These are phyloP conservation scores for Troides helena DNA, from an alignment of 2,888 invertebrate species.

Conservation along the genomic window DNA sequence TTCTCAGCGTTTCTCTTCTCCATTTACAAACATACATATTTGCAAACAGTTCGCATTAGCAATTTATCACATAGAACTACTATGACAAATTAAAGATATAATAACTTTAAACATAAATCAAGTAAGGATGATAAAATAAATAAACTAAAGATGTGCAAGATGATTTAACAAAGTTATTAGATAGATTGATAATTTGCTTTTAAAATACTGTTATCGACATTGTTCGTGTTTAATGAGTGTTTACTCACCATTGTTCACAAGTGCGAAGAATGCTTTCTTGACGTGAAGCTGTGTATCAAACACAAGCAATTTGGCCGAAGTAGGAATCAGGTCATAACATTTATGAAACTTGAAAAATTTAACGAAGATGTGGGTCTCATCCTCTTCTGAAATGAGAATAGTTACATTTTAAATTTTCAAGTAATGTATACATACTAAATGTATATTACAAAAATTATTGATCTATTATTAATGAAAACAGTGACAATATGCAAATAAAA, in stretches of 20 bases:
- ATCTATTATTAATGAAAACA: too few species aligned
- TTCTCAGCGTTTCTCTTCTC: background rate
- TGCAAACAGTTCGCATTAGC: background rate
- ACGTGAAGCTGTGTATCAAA: conserved; percentile 99
- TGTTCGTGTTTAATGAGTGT: conserved; percentile 18
- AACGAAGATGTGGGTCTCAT: conserved; percentile 98
- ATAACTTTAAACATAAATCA: too few species aligned
- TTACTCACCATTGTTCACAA: conserved; percentile 96
- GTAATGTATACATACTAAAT: background rate
- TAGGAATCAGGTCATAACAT: conserved; percentile 99
- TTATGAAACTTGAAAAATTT: conserved; percentile 99
- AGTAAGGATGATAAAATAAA: too few species aligned
- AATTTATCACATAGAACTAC: background rate
- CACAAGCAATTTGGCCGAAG: conserved; percentile 99
- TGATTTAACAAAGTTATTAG: background rate
- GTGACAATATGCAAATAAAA: too few species aligned
- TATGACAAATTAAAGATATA: background rate
- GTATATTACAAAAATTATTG: background rate
- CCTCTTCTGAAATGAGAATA: conserved; percentile 87
- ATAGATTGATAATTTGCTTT: background rate
- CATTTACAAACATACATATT: background rate
- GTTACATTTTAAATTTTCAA: background rate
- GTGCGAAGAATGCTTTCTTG: conserved; percentile 99
- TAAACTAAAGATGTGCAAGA: too few species aligned
- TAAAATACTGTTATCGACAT: conserved; percentile 17